Evolutionary conservation across 2,888 invertebrate species (phyloP).

Genomic region (Timandra comae): DNA sequence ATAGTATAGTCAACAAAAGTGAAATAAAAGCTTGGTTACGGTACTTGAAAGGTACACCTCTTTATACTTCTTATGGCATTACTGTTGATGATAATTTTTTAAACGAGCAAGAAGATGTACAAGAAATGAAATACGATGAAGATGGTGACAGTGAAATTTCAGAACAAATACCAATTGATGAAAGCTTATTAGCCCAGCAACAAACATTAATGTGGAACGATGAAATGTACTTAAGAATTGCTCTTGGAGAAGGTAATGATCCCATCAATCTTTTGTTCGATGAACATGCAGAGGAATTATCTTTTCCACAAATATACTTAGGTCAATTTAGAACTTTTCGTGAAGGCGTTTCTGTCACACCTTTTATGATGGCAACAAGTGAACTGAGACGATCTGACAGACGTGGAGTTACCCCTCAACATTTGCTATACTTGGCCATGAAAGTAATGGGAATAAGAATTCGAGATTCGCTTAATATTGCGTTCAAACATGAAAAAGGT

Average conservation of each 20-base stretch:
- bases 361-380: conserved; percentile 25
- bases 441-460: conserved; percentile 29
- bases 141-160: conserved; percentile 9
- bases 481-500: conserved; percentile 23
- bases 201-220: conserved; percentile 26
- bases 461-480: conserved; percentile 9
- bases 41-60: conserved; percentile 3
- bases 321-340: conserved; percentile 31
- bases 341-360: conserved; percentile 23
- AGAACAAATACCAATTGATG: conserved; percentile 21
- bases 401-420: conserved; percentile 30
- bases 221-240: conserved; percentile 19
- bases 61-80: conserved; percentile 6
- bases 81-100: conserved; percentile 3
- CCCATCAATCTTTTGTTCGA: conserved; percentile 30
- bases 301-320: conserved; percentile 35
- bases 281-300: conserved; percentile 41
- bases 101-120: conserved; percentile 1
- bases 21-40: conserved; percentile 7
- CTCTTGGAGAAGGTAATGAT: conserved; percentile 16
- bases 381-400: conserved; percentile 32
- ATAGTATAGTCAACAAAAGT: conserved; percentile 9
- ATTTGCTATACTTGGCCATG: conserved; percentile 31
- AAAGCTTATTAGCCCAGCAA: conserved; percentile 22
- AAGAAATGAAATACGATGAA: conserved; percentile 10